phyloP scores from a whole-genome alignment of 1,140 invertebrate genomes.

The Adoxophyes honmai region DNA sequence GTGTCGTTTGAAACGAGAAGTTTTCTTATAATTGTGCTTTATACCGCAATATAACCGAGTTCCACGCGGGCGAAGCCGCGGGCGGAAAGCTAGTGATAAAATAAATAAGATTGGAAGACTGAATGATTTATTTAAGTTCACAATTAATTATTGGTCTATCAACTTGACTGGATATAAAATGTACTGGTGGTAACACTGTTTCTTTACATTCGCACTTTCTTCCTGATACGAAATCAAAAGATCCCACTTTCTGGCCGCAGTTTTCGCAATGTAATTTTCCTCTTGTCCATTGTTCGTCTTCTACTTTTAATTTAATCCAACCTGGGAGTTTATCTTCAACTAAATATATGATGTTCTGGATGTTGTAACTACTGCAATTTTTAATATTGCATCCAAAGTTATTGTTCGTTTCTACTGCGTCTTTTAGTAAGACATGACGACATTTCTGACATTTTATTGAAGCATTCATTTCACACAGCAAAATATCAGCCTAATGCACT shows the following conservation, averaged over 20 bases:
- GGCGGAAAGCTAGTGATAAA: too few species aligned
- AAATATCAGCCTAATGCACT: too few species aligned
- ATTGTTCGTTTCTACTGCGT: conserved; percentile 30
- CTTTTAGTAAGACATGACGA: conserved; percentile 43
- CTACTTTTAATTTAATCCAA: conserved; percentile 66
- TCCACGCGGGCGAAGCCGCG: too few species aligned
- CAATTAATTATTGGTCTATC: conserved; percentile 56
- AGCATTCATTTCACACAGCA: conserved; percentile 13
- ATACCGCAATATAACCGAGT: too few species aligned
- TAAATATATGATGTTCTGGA: conserved; percentile 59
- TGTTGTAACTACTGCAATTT: conserved; percentile 45
- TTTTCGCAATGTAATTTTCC: conserved; percentile 80
- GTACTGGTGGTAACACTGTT: conserved; percentile 74
- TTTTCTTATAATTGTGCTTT: too few species aligned
- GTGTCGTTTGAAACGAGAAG: too few species aligned
- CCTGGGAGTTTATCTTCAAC: conserved; percentile 63
- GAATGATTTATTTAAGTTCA: conserved; percentile 18
- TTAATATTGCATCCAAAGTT: conserved; percentile 22
- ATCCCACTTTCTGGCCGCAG: conserved; percentile 78
- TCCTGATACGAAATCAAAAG: conserved; percentile 81
- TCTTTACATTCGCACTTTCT: conserved; percentile 77
- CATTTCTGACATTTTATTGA: conserved; percentile 65
- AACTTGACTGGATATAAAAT: conserved; percentile 78
- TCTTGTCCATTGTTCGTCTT: conserved; percentile 77
- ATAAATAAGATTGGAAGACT: too few species aligned